Conservation (phyloP, 2,113 vertebrate species). For the Gnathonemus echidnorhynchus region DNA sequence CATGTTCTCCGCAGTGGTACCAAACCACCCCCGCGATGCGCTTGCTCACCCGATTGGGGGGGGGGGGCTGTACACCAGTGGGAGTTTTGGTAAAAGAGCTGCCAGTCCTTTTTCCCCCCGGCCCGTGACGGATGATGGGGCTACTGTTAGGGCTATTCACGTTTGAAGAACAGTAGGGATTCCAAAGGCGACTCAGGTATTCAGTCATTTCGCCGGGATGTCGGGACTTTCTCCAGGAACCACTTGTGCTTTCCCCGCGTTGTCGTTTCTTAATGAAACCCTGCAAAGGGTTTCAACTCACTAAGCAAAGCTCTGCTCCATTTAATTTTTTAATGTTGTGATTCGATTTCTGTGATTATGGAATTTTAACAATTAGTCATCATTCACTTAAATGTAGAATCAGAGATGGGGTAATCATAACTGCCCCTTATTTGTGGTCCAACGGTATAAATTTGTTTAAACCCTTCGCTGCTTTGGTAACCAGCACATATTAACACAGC, state of each 20-base stretch:
- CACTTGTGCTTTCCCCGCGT: slow-evolving; percentile 14
- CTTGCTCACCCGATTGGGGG: not conserved
- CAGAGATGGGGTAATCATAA: not conserved
- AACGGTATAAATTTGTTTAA: not conserved
- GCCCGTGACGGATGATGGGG: slow-evolving; percentile 38
- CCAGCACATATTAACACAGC: not conserved
- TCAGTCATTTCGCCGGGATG: slow-evolving; percentile 36
- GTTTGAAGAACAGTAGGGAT: slow-evolving; percentile 33
- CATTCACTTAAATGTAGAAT: not conserved
- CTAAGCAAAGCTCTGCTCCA: not conserved
- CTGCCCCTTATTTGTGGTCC: not conserved
- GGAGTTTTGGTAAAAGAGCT: slow-evolving; percentile 21
- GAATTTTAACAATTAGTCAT: not conserved
- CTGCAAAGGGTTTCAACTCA: not conserved
- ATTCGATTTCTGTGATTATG: not conserved
- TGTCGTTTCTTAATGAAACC: slow-evolving; percentile 6
- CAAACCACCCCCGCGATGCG: not conserved
- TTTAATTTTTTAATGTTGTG: not conserved
- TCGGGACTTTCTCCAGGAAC: slow-evolving; percentile 27
- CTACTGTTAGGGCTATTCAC: slow-evolving; percentile 31
- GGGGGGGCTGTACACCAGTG: slow-evolving; percentile 23
- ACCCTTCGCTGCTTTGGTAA: not conserved
- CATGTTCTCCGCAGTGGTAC: not conserved
- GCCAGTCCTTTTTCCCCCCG: slow-evolving; percentile 14
- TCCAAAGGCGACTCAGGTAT: slow-evolving; percentile 30